Evolutionary conservation across 2,113 vertebrate species (phyloP).

Genomic region (Otus sunia): DNA sequence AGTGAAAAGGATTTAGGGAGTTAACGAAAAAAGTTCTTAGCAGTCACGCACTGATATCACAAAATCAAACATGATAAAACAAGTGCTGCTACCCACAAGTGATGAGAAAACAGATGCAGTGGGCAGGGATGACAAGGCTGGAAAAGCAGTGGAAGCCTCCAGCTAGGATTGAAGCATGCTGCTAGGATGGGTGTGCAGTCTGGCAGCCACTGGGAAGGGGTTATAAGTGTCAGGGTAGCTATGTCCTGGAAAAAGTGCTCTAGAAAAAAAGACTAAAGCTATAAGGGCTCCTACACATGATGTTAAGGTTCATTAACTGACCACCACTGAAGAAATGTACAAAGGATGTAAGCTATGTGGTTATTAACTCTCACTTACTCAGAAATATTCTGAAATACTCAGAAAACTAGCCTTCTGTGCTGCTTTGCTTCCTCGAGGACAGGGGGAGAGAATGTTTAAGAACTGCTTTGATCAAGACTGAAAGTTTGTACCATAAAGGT

Average conservation of each 20-base stretch:
- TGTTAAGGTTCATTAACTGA: background rate
- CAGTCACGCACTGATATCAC: background rate
- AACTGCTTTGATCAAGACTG: background rate
- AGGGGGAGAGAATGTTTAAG: background rate
- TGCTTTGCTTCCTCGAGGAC: background rate
- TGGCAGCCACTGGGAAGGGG: background rate
- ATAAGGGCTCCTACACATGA: background rate
- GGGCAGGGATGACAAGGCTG: constrained; percentile 21
- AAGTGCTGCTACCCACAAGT: constrained; percentile 11
- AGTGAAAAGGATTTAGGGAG: background rate
- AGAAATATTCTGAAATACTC: background rate
- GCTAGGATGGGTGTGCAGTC: background rate
- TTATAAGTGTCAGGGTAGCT: background rate
- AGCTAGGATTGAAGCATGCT: background rate
- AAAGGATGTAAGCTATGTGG: background rate
- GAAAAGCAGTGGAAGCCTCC: background rate
- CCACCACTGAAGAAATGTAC: background rate
- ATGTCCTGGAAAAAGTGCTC: background rate
- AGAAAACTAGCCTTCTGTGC: background rate
- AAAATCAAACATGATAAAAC: constrained; percentile 19
- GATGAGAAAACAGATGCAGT: constrained; percentile 14
- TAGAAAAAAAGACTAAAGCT: background rate
- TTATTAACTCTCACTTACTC: background rate
- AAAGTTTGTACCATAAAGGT: background rate
- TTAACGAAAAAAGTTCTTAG: background rate